Conservation (phyloP, 2,888 invertebrate genomes). For the Eledona agricola region DNA sequence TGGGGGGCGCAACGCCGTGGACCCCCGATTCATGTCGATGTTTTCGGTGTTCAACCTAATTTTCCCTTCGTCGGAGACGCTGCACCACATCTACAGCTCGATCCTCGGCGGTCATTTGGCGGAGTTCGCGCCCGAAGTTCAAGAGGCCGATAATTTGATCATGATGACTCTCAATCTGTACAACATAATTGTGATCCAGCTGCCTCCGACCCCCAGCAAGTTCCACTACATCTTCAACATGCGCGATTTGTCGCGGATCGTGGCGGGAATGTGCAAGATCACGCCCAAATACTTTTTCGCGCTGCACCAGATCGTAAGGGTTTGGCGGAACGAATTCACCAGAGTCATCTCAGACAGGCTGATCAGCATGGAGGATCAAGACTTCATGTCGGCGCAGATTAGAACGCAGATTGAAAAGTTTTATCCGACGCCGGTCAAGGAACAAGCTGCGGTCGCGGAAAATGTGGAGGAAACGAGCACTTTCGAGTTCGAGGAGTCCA, state of each 20-base stretch:
- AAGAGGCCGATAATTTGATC: conserved; percentile 74
- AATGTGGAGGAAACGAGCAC: conserved; percentile 6
- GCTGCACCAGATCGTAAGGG: conserved; percentile 76
- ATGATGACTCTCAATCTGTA: conserved; percentile 84
- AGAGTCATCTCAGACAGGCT: conserved; percentile 89
- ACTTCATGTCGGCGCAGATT: conserved; percentile 69
- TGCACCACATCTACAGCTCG: conserved; percentile 83
- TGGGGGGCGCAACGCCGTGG: conserved; percentile 89
- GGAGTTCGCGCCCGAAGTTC: conserved; percentile 74
- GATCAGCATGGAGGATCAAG: conserved; percentile 74
- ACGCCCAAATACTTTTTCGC: conserved; percentile 75
- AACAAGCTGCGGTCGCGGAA: conserved; percentile 46
- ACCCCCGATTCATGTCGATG: conserved; percentile 90
- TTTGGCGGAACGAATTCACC: conserved; percentile 92
- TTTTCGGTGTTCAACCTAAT: conserved; percentile 88
- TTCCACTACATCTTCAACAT: conserved; percentile 96
- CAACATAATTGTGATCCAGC: conserved; percentile 77
- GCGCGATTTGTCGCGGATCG: conserved; percentile 85
- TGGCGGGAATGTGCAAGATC: conserved; percentile 80
- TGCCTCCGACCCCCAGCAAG: conserved; percentile 91
- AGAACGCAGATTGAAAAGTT: conserved; percentile 68
- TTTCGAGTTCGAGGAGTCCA: conserved; percentile 39
- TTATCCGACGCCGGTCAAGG: conserved; percentile 62
- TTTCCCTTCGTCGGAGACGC: conserved; percentile 80
- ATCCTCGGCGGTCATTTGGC: conserved; percentile 82